phyloP scores from a whole-genome alignment of 92 coral and sea anemone genomes.

The Pocillopora meandrina region DNA sequence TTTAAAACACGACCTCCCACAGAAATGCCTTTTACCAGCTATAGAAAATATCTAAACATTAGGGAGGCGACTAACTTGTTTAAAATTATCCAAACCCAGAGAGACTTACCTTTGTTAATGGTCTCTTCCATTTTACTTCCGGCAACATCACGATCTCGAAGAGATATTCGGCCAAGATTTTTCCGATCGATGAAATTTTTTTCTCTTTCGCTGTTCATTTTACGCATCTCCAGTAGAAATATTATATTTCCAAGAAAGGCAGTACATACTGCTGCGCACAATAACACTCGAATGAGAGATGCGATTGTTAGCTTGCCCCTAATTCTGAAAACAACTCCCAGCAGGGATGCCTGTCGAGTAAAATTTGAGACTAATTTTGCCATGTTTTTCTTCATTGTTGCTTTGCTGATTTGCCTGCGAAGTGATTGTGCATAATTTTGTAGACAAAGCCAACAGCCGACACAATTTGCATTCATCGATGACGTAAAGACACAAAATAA shows the following conservation, averaged over 20 bases:
- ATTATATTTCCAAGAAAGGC: conserved; percentile 56
- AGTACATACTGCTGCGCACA: conserved; percentile 37
- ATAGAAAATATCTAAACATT: too few relatives aligned
- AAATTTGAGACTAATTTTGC: not conserved
- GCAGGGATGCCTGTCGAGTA: not conserved
- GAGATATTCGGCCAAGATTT: not conserved
- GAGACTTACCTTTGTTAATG: not conserved
- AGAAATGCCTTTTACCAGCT: too few relatives aligned
- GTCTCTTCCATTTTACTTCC: not conserved
- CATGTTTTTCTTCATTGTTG: not conserved
- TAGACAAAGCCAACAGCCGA: not conserved
- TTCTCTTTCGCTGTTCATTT: conserved; percentile 27
- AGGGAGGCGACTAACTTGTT: too few relatives aligned
- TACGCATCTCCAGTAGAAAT: conserved; percentile 52
- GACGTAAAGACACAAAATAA: conserved; percentile 7
- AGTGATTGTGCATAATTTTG: not conserved
- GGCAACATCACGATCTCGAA: not conserved
- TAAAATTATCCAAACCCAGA: too few relatives aligned
- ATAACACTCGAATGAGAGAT: conserved; percentile 19
- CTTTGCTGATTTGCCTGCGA: not conserved
- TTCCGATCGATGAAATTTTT: not conserved
- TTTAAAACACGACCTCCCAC: too few relatives aligned
- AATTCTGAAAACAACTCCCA: conserved; percentile 1
- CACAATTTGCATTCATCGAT: not conserved
- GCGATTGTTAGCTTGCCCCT: conserved; percentile 9